Conservation (phyloP, 1,140 invertebrate genomes). For the Listronotus bonariensis region DNA sequence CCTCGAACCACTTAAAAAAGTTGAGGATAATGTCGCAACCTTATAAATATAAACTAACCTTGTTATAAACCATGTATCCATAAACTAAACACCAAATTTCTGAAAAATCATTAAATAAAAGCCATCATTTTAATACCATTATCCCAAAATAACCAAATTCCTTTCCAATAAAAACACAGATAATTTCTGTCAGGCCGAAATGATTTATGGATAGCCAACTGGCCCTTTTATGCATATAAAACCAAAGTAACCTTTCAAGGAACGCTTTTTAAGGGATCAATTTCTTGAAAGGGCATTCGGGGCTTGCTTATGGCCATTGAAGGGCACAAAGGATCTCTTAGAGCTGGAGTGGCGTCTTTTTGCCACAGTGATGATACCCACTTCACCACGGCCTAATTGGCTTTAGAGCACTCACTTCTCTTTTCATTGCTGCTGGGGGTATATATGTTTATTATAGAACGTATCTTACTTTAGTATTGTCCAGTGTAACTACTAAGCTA, state of each 20-base stretch:
- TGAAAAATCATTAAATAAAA: neutral
- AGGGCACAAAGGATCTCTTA: constrained; percentile 19
- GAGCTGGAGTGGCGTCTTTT: constrained; percentile 8
- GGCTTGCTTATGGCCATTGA: constrained; percentile 16
- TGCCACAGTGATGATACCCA: constrained; percentile 27
- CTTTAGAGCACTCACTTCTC: constrained; percentile 4
- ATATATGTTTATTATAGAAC: too few relatives aligned
- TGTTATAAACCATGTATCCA: too few relatives aligned
- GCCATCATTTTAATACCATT: constrained; percentile 4
- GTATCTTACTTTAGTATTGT: too few relatives aligned
- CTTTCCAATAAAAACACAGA: constrained; percentile 1
- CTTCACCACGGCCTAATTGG: constrained; percentile 31
- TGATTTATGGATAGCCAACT: constrained; percentile 17
- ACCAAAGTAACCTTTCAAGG: constrained; percentile 24
- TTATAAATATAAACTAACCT: too few relatives aligned
- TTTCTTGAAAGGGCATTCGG: constrained; percentile 24
- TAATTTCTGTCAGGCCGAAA: constrained; percentile 20
- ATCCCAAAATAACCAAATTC: neutral
- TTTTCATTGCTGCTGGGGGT: constrained; percentile 4
- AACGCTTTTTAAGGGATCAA: constrained; percentile 22
- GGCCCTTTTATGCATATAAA: constrained; percentile 26
- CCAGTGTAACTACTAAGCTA: too few relatives aligned
- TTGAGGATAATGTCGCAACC: too few relatives aligned
- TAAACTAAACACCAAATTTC: too few relatives aligned
- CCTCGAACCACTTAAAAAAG: too few relatives aligned